Evolutionary conservation across 2,797 vertebrate species (phyloP).

Genomic region (Myoxocephalus aenaeus): DNA sequence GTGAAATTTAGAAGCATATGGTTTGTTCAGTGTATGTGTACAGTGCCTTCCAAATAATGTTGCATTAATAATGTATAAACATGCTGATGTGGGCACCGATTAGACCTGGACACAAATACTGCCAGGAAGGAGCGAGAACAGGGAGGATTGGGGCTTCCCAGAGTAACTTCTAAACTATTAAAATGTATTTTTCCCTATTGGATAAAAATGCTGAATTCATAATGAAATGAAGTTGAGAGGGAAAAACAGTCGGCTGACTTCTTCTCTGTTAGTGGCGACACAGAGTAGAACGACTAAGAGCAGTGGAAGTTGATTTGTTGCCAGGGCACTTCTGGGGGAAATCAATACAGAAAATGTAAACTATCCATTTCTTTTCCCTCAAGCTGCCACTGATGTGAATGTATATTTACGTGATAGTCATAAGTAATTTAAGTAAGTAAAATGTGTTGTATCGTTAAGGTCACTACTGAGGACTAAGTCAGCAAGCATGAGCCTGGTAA

Average conservation of each 20-base stretch:
- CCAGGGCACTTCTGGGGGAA: conserved; percentile 67
- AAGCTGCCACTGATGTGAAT: conserved; percentile 62
- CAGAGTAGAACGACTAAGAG: conserved; percentile 27
- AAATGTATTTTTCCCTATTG: conserved; percentile 43
- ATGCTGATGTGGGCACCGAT: conserved; percentile 72
- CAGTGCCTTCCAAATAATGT: conserved; percentile 43
- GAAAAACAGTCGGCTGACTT: conserved; percentile 29
- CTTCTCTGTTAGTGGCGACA: conserved; percentile 26
- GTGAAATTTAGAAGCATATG: conserved; percentile 61
- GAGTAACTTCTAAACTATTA: conserved; percentile 56
- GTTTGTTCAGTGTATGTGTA: conserved; percentile 58
- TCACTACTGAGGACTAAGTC: conserved; percentile 38
- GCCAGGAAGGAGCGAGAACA: conserved; percentile 29
- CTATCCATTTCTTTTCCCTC: conserved; percentile 44
- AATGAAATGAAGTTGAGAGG: conserved; percentile 55
- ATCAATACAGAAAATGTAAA: conserved; percentile 81
- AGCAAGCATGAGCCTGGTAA: conserved; percentile 24
- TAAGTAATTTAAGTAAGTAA: conserved; percentile 75
- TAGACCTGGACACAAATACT: conserved; percentile 65
- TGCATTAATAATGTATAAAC: conserved; percentile 73
- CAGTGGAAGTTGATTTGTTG: conserved; percentile 67
- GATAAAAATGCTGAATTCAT: conserved; percentile 61
- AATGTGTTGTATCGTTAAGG: conserved; percentile 65
- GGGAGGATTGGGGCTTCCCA: conserved; percentile 40
- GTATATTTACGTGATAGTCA: conserved; percentile 73